Evolutionary conservation across 2,888 invertebrate species (phyloP), one percentile per base, ranked within the genome.

Genomic region (Actias luna): DNA sequence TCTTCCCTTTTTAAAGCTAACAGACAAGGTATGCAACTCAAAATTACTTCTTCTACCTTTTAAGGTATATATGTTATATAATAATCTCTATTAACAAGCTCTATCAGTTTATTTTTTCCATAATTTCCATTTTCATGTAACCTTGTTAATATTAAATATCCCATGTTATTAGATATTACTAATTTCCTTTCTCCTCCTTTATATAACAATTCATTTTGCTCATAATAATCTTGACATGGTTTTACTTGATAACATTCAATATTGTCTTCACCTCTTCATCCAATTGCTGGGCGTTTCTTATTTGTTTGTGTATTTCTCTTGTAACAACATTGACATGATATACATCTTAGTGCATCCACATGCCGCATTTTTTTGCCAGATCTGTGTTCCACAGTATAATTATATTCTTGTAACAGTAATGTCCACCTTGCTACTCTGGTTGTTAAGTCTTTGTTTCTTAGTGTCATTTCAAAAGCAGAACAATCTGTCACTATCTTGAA

Each of bases 401-500:
- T 65, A 63, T 58, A 72, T 7, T 66, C 68, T 1, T 68, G 52
- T 12, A 69, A 57, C 0, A 69, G n/a, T 1, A 69, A 18, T 5
- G 61, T 64, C 71, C 69, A 70, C 60, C 69, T 61, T 0, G 74
- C 69, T n/a, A 71, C 71, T 57, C 50, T 67, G 0, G 73, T 55
- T 0, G 67, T 22, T 18, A 76, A 52, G n/a, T 77, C 74, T 58
- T 71, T 76, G 27, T 77, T 77, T 1, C 61, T 60, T 2, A 76
- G 25, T 0, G 76, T 75, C 63, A 66, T 60, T 7, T 70, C n/a
- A n/a, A 77, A 69, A 0, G 70, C 69, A 27, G 59, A 8, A n/a
- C 70, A 70, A 36, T 77, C 75, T 1, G 75, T 76, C 0, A 75
- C 63, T 2, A 77, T 70, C 50, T 70, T 75, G 36, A 76, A 75